Evolutionary conservation across 1,140 invertebrate genomes (phyloP).

Genomic region (Mycetomoellerius zeteki): DNA sequence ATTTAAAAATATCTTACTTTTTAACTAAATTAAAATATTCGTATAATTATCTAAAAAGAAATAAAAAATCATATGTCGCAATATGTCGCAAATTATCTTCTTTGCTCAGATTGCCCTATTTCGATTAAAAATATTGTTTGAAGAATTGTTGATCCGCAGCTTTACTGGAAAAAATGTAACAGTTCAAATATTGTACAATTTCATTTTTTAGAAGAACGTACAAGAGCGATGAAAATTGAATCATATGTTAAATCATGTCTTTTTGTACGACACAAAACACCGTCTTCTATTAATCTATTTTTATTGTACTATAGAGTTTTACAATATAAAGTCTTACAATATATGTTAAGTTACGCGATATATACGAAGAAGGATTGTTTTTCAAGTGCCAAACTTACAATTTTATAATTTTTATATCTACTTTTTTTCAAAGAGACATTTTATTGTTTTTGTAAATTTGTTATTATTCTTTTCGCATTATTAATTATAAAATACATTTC

Average conservation of each 20-base stretch:
- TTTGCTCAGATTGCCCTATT: background rate
- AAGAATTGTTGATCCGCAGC: background rate
- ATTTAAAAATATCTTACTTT: background rate
- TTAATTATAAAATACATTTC: background rate
- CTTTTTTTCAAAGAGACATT: background rate
- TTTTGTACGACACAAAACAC: background rate
- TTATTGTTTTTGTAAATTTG: background rate
- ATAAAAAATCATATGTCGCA: background rate
- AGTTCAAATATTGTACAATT: background rate
- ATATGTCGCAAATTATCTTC: background rate
- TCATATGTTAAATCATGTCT: background rate
- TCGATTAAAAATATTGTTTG: background rate
- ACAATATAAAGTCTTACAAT: background rate
- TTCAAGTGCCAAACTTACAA: background rate
- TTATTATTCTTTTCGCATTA: background rate
- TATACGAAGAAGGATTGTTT: background rate
- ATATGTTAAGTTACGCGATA: background rate
- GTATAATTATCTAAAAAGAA: background rate
- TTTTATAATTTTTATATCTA: background rate
- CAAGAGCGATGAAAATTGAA: background rate
- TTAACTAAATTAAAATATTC: constrained; percentile 2
- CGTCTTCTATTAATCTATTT: background rate
- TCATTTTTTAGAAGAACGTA: background rate
- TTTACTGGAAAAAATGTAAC: background rate
- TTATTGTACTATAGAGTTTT: background rate